phyloP scores from a whole-genome alignment of 2,113 vertebrate genomes.

The Acrocephalus kingi region DNA sequence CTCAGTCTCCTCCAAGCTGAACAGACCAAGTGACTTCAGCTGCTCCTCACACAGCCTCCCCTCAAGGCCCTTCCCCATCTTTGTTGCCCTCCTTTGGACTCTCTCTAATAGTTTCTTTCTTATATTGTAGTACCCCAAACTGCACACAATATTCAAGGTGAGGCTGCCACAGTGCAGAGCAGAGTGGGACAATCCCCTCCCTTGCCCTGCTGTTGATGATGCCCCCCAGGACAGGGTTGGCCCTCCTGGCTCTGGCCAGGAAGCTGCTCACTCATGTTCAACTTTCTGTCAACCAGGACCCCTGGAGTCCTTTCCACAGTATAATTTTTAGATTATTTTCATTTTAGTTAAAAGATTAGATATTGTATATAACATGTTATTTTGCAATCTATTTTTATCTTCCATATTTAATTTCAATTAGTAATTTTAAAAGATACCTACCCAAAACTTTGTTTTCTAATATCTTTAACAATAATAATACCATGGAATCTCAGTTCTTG shows the following conservation, averaged over 20 bases:
- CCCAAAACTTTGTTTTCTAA: not conserved
- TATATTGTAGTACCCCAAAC: not conserved
- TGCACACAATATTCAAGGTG: not conserved
- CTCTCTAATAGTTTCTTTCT: not conserved
- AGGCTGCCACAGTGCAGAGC: accelerated
- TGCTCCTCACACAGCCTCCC: accelerated
- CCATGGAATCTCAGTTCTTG: not conserved
- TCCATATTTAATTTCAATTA: not conserved
- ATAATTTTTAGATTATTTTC: not conserved
- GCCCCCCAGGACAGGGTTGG: accelerated
- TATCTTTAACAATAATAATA: not conserved
- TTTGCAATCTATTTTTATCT: not conserved
- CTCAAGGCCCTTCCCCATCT: not conserved
- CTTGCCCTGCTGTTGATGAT: accelerated
- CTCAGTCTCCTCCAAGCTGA: not conserved
- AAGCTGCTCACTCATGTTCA: not conserved
- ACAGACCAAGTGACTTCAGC: not conserved
- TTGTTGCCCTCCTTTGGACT: not conserved
- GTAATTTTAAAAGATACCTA: not conserved
- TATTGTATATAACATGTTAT: not conserved
- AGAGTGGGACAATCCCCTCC: not conserved
- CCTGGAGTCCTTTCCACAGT: not conserved
- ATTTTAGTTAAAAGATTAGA: not conserved
- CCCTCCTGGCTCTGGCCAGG: not conserved
- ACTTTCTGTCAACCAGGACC: not conserved